Conservation (phyloP, 1,140 invertebrate genomes). For the Colletes gigas region DNA sequence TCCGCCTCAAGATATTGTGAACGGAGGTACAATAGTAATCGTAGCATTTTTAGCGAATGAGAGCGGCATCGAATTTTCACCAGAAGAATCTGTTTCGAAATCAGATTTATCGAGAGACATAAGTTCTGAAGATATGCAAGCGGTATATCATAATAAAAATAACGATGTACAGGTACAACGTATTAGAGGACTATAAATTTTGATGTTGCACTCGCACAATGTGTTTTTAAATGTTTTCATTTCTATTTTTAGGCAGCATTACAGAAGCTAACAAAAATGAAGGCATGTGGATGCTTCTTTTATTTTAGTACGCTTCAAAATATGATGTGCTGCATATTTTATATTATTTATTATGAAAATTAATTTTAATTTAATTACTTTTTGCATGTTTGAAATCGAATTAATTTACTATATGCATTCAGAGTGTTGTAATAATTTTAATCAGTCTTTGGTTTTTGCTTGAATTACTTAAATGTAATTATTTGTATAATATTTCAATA, state of each 20-base stretch:
- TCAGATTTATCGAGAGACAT: constrained; percentile 53
- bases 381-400: constrained; percentile 2
- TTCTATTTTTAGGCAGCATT: constrained; percentile 83
- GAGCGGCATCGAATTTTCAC: constrained; percentile 73
- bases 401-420: constrained; percentile 12
- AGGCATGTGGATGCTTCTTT: constrained; percentile 83
- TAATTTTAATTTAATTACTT: constrained; percentile 23
- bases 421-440: not conserved
- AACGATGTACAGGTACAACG: constrained; percentile 74
- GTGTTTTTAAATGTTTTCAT: constrained; percentile 63
- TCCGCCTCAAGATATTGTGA: constrained; percentile 83
- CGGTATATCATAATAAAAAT: constrained; percentile 68
- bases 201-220: constrained; percentile 33
- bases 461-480: constrained; percentile 6
- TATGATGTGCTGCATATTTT: constrained; percentile 28
- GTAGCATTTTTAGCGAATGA: constrained; percentile 84
- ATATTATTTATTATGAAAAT: constrained; percentile 50
- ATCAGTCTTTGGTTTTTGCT: constrained; percentile 5
- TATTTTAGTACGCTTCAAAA: constrained; percentile 65
- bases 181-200: constrained; percentile 16
- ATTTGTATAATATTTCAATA: not conserved
- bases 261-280: constrained; percentile 83
- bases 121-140: constrained; percentile 53
- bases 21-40: constrained; percentile 84
- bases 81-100: constrained; percentile 64